Percentiles rank a stretch among this genome's conserved stretches.
phyloP scores from a whole-genome alignment of 2,113 vertebrate genomes.

The Numenius arquata region DNA sequence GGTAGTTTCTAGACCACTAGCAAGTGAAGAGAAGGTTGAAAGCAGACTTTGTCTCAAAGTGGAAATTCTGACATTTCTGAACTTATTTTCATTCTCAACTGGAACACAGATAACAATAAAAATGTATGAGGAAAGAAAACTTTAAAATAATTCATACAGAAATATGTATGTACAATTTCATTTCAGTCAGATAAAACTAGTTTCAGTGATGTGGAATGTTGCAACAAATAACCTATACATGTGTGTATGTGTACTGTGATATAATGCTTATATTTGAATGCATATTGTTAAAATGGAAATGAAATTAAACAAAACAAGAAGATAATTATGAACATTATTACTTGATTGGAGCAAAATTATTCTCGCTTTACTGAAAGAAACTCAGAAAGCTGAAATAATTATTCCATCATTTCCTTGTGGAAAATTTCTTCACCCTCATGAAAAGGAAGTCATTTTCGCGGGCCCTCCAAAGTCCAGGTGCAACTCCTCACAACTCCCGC shows the following conservation, averaged over 20 bases:
- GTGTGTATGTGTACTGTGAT: neutral
- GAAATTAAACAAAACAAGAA: neutral
- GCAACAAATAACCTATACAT: neutral
- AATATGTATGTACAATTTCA: neutral
- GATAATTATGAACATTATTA: neutral
- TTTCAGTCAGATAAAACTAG: neutral
- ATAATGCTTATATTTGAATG: neutral
- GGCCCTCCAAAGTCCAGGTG: too few species aligned
- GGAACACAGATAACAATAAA: conserved; percentile 2
- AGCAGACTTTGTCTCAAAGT: neutral
- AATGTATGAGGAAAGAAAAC: conserved; percentile 1
- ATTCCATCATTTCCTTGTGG: neutral
- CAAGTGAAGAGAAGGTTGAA: neutral
- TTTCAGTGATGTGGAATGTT: neutral
- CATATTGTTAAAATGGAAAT: neutral
- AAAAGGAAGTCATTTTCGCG: neutral
- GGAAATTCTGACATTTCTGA: neutral
- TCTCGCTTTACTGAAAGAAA: neutral
- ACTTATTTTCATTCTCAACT: neutral
- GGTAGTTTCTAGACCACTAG: neutral
- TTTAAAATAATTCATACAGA: neutral
- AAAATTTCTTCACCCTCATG: neutral
- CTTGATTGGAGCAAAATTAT: neutral
- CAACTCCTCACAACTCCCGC: too few species aligned
- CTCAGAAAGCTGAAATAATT: neutral